Base-by-base conservation (phyloP, 2,113 vertebrate species). In the Elgaria multicarinata region DNA sequence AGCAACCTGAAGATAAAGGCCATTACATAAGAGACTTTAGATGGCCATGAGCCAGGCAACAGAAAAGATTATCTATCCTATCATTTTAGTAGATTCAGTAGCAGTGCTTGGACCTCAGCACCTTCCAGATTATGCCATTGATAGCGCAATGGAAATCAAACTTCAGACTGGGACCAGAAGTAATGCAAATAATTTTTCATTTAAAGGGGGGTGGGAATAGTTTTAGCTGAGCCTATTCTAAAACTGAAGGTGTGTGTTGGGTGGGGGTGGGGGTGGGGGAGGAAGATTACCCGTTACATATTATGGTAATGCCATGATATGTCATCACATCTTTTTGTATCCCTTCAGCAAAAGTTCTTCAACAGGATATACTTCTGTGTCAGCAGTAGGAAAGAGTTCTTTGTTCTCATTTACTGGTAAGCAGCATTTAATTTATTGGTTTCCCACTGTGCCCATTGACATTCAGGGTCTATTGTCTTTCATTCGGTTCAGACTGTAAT, bases 371-470 rank as follows among this genome's bases (percentile, higher is more conserved):
- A 31, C 95, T 31, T 93, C 97, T 55, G 58, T 95, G 64, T 94
- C 97, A 90, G 95, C 94, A 92, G 85, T 96, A 42, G 91, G 95
- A 75, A 98, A 97, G 92, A 93, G 93, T 82, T 93, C 95, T 87
- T 33, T 97, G 94, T 88, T 97, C 66, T 95, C 97, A 50, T 96
- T 97, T 89, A 93, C 91, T 88, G 97, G 97, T 98, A 94, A 97
- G 97, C 95, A 93, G n/a, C 83, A n/a, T n/a, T 72, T 31, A 89
- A 0, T 82, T 53, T 72, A 10, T 55, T 82, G 31, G 20, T 4
- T 75, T 75, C 22, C 12, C 42, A 26, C 14, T 14, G 0, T 55
- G 20, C 31, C 33, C 53, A 42, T 18, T 46, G 53, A 42, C 28
- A 64, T 76, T 76, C 33, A 75, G 55, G 13, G 33, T 9, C 33